phyloP scores from a whole-genome alignment of 2,113 vertebrate species.

The Bos taurus region DNA sequence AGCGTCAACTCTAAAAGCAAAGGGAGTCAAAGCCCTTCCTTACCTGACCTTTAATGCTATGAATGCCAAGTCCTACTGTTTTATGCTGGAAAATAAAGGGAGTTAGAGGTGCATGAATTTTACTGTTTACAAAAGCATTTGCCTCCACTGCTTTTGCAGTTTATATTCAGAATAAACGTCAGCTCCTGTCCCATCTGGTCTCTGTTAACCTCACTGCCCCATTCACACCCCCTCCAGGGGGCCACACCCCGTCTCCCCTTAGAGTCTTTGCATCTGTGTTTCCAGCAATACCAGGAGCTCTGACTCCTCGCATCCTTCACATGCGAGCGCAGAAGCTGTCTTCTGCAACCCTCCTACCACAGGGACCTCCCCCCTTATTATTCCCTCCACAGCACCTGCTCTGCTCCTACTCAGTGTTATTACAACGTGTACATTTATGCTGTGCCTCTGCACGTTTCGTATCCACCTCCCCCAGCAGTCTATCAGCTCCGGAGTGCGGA shows the following conservation, averaged over 20 bases:
- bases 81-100: not conserved
- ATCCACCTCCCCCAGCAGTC: not conserved
- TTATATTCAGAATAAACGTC: not conserved
- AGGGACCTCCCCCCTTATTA: fast-evolving
- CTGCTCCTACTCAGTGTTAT: not conserved
- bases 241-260: not conserved
- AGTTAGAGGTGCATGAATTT: not conserved
- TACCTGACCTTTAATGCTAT: not conserved
- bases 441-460: not conserved
- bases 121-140: not conserved
- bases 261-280: fast-evolving
- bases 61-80: not conserved
- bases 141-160: not conserved
- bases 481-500: not conserved
- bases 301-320: not conserved
- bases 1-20: not conserved
- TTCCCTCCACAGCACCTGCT: fast-evolving
- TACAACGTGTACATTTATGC: fast-evolving
- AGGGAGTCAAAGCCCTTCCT: not conserved
- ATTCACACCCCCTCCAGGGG: not conserved
- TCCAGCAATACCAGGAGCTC: not conserved
- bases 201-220: not conserved
- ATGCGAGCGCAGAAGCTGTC: not conserved
- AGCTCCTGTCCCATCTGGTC: not conserved
- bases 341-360: not conserved